Conservation (phyloP, 1,140 invertebrate genomes). For the Zelostemma sp. region DNA sequence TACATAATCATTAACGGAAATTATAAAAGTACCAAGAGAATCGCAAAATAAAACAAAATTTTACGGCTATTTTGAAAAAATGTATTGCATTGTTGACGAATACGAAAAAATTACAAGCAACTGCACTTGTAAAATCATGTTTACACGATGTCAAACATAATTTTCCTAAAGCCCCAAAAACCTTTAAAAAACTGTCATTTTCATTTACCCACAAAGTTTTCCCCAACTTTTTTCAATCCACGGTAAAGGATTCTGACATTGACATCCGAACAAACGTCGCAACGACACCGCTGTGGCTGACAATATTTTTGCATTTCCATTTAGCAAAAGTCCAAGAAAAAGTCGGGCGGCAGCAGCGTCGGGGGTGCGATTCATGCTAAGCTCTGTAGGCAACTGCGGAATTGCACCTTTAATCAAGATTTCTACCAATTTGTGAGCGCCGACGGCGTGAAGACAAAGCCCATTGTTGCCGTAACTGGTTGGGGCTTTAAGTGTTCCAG, state of each 20-base stretch:
- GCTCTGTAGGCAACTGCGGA: conserved; percentile 60
- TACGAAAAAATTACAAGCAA: no score
- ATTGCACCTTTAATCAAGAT: conserved; percentile 71
- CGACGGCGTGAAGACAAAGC: conserved; percentile 69
- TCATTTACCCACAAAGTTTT: no score
- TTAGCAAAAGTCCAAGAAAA: conserved; percentile 26
- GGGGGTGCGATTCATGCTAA: conserved; percentile 63
- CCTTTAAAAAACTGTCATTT: no score
- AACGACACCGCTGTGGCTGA: conserved; percentile 11
- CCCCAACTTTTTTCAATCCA: neutral
- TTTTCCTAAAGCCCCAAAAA: no score
- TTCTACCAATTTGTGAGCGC: conserved; percentile 70
- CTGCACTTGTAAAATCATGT: no score
- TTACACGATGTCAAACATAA: no score
- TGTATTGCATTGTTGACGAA: no score
- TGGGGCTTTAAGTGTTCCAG: conserved; percentile 69
- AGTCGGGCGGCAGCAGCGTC: conserved; percentile 37
- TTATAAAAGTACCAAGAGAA: no score
- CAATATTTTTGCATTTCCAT: conserved; percentile 51
- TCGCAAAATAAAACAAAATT: no score
- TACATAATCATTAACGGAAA: no score
- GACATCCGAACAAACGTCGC: conserved; percentile 9
- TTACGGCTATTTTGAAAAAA: no score
- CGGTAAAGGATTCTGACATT: conserved; percentile 1
- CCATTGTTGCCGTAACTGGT: conserved; percentile 71